Evolutionary conservation across 2,888 invertebrate genomes (phyloP).

Genomic region (Cataglyphis livida): DNA sequence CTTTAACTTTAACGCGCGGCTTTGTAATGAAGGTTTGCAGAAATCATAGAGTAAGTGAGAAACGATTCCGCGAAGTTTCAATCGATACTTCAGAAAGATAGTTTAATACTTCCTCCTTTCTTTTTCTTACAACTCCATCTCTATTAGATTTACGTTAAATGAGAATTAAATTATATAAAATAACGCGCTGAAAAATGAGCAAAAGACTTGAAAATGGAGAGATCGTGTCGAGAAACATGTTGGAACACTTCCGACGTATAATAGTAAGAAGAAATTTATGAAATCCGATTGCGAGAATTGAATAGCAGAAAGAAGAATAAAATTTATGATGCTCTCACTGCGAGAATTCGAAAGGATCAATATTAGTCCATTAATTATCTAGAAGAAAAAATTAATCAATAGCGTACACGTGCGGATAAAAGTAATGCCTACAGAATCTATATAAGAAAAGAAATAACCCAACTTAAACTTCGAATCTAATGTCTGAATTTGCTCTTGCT

Average conservation of each 20-base stretch:
- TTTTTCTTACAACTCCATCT: background rate
- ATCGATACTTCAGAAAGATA: conserved; percentile 18
- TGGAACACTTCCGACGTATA: background rate
- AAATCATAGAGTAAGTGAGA: conserved; percentile 25
- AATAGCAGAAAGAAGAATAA: conserved; percentile 5
- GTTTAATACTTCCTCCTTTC: background rate
- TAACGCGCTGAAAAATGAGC: conserved; percentile 1
- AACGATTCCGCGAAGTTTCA: conserved; percentile 33
- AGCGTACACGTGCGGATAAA: background rate
- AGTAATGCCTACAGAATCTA: background rate
- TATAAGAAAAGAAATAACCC: background rate
- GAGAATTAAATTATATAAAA: conserved; percentile 8
- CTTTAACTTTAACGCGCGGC: background rate
- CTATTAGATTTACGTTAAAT: conserved; percentile 7
- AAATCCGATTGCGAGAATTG: conserved; percentile 14
- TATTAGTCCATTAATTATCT: background rate
- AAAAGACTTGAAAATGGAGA: background rate
- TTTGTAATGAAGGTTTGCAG: background rate
- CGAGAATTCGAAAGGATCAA: background rate
- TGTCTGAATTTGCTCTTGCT: background rate
- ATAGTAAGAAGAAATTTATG: conserved; percentile 27
- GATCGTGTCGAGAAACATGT: background rate
- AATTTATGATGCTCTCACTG: conserved; percentile 17
- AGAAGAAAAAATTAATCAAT: background rate
- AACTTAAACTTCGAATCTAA: background rate